Evolutionary conservation across 2,797 vertebrate species (phyloP), one percentile per base, ranked within the genome.

Genomic region (Phoeniculus purpureus): DNA sequence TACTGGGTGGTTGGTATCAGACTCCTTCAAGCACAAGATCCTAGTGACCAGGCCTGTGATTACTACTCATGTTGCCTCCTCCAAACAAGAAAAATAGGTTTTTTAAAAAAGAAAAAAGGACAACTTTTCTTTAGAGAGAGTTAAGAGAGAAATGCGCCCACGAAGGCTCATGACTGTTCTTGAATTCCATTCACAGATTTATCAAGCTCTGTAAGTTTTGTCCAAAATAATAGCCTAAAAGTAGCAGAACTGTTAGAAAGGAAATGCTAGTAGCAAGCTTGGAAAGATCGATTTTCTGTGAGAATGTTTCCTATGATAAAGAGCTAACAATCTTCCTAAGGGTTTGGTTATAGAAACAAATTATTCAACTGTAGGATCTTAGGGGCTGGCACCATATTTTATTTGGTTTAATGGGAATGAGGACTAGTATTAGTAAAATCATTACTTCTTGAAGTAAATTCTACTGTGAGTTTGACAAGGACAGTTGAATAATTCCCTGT

Each of bases 151-250:
- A 68, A 59, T 45, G 15, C 58, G 68, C 45, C 60, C 32, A 64
- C 47, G 29, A 12, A 61, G 26, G 56, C 43, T 70, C 29, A n/a
- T 65, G 52, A 37, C 71, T 43, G 9, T 45, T 81, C 58, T 27
- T 85, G 61, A 81, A 48, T 23, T 78, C 17, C 32, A 51, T 68
- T 37, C 48, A 61, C 61, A 76, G 64, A 72, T 59, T 83, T 76
- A 31, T 83, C 65, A 68, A 87, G 72, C 27, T 88, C 68, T 77
- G 5, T 59, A 81, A 73, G n/a, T 74, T 90, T 85, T 66, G 76
- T 85, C 72, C 18, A 40, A 68, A 92, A 77, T 58, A 92, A 60
- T 81, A 85, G 66, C 43, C 65, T 90, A 70, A 90, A 87, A 82
- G 80, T 76, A 92, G 72, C 52, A 70, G 19, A 31, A n/a, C 34